phyloP scores from a whole-genome alignment of 2,888 invertebrate species.

The Galerucella nymphaeae region DNA sequence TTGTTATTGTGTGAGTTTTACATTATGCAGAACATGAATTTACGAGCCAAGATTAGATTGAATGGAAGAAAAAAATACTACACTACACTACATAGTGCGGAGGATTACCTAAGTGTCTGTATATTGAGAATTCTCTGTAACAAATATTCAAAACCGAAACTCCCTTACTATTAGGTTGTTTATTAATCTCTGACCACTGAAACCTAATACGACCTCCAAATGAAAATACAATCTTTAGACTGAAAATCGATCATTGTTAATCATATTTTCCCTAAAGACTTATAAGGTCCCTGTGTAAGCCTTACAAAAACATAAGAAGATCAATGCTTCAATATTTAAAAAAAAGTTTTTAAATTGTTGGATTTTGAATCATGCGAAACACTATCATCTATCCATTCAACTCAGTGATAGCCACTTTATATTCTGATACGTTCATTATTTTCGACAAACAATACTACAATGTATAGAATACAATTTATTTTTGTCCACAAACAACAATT shows the following conservation, averaged over 20 bases:
- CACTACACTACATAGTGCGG: no score
- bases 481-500: no score
- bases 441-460: no score
- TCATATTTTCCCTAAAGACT: constrained; percentile 24
- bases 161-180: background rate
- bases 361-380: no score
- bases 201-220: background rate
- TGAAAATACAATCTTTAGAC: background rate
- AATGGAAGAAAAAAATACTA: background rate
- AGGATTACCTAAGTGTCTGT: no score
- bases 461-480: no score
- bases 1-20: background rate
- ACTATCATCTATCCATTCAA: no score
- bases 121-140: no score
- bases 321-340: constrained; percentile 6
- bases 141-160: background rate
- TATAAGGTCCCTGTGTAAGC: constrained; percentile 19
- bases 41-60: background rate
- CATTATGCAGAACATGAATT: background rate
- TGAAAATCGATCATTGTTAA: constrained; percentile 20
- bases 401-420: no score
- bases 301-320: constrained; percentile 25
- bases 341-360: background rate
- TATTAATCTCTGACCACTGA: background rate
- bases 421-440: no score